A percentile compares a stretch with the other conserved stretches of the same genome.
phyloP scores from a whole-genome alignment of 2,113 vertebrate species.

The Jacana jacana region DNA sequence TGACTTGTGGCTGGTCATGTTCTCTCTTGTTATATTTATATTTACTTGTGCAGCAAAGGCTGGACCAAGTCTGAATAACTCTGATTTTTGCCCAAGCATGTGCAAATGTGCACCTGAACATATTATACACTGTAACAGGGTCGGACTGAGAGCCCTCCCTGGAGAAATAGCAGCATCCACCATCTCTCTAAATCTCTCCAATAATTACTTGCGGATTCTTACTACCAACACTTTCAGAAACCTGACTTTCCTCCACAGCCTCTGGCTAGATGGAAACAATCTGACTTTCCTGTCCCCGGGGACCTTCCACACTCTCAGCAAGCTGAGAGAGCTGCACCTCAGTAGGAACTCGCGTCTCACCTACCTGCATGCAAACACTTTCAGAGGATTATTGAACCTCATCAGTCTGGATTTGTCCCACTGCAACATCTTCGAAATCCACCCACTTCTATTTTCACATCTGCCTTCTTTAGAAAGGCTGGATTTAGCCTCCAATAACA shows the following conservation, averaged over 20 bases:
- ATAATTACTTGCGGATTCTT: constrained; percentile 52
- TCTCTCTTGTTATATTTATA: neutral
- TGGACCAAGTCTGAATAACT: neutral
- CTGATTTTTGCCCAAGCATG: constrained; percentile 38
- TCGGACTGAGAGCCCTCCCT: constrained; percentile 55
- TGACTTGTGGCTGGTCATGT: constrained; percentile 29
- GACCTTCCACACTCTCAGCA: constrained; percentile 52
- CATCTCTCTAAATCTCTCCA: constrained; percentile 53
- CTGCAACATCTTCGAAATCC: constrained; percentile 69
- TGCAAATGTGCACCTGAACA: constrained; percentile 49
- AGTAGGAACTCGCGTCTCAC: constrained; percentile 62
- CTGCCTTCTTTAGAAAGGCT: constrained; percentile 57
- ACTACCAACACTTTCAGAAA: constrained; percentile 53
- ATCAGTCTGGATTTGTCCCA: constrained; percentile 63
- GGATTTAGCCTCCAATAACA: constrained; percentile 58
- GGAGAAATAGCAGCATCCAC: constrained; percentile 51
- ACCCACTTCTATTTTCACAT: constrained; percentile 66
- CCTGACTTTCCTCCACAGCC: constrained; percentile 59
- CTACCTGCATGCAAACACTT: constrained; percentile 62
- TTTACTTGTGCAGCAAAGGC: neutral
- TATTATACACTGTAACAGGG: constrained; percentile 33
- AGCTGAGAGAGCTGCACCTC: constrained; percentile 59
- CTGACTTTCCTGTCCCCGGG: constrained; percentile 66
- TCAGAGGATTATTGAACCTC: constrained; percentile 61
- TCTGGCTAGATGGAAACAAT: constrained; percentile 67